Evolutionary conservation across 2,113 vertebrate species (phyloP).

Genomic region (Regulus satrapa): DNA sequence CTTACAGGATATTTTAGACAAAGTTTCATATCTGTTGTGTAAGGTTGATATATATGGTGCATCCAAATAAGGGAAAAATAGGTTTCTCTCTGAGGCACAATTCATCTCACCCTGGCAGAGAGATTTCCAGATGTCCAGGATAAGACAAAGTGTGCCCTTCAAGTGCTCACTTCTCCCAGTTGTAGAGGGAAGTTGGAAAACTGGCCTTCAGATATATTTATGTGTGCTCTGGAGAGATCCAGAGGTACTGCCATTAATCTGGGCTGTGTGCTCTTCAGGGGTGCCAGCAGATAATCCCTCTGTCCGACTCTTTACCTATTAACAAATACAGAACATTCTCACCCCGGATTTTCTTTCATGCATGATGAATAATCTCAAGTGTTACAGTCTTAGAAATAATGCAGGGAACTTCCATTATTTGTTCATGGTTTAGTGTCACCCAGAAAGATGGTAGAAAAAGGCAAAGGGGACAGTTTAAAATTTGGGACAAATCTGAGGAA

Average conservation of each 20-base stretch:
- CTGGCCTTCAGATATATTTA: background rate
- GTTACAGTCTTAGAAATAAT: background rate
- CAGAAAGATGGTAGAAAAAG: background rate
- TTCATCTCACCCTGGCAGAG: background rate
- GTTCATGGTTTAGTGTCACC: background rate
- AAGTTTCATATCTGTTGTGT: background rate
- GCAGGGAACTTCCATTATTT: background rate
- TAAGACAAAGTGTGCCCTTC: background rate
- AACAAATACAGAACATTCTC: background rate
- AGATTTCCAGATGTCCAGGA: background rate
- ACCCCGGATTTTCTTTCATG: background rate
- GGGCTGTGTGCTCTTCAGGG: background rate
- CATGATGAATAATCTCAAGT: background rate
- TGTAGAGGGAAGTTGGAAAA: background rate
- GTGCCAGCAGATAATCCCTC: background rate
- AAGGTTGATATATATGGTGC: background rate
- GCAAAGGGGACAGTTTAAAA: background rate
- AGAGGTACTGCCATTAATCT: background rate
- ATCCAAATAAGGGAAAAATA: background rate
- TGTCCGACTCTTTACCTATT: background rate
- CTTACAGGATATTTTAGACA: background rate
- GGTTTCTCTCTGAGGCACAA: background rate
- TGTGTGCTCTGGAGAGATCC: background rate
- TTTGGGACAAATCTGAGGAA: background rate
- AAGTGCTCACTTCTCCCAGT: background rate